Conservation (phyloP, 1,140 invertebrate genomes). For the Listronotus oregonensis region DNA sequence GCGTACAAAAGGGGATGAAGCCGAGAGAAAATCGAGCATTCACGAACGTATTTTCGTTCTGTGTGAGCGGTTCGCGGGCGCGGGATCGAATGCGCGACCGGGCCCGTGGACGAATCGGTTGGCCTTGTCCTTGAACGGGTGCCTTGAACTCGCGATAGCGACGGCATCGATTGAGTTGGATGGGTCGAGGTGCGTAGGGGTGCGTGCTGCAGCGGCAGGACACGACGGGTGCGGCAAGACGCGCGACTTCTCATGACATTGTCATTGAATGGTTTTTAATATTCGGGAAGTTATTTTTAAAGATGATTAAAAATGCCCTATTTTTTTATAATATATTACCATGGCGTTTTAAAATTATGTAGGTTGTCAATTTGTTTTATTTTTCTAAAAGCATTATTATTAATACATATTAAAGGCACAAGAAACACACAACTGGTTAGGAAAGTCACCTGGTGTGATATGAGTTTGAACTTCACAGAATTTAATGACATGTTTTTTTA, state of each 20-base stretch:
- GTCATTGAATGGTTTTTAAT: neutral
- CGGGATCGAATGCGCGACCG: constrained; percentile 35
- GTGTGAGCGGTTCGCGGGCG: constrained; percentile 24
- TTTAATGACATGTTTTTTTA: too few relatives aligned
- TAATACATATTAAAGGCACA: too few relatives aligned
- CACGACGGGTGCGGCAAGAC: neutral
- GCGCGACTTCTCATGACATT: neutral
- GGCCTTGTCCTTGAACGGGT: constrained; percentile 58
- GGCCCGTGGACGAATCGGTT: constrained; percentile 36
- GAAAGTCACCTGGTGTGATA: too few relatives aligned
- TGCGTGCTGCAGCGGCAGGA: constrained; percentile 23
- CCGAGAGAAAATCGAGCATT: constrained; percentile 10
- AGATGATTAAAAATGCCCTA: too few relatives aligned
- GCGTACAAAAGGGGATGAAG: neutral
- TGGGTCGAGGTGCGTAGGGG: constrained; percentile 34
- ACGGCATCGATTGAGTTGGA: constrained; percentile 48
- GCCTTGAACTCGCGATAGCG: constrained; percentile 50
- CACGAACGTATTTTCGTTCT: constrained; percentile 31
- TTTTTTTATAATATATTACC: too few relatives aligned
- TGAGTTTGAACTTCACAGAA: too few relatives aligned
- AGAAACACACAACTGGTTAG: too few relatives aligned
- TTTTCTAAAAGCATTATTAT: too few relatives aligned
- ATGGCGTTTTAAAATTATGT: too few relatives aligned
- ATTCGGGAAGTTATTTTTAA: too few relatives aligned
- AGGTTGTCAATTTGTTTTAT: too few relatives aligned